Conservation (phyloP, 2,888 invertebrate genomes). For the Melieria omissa region DNA sequence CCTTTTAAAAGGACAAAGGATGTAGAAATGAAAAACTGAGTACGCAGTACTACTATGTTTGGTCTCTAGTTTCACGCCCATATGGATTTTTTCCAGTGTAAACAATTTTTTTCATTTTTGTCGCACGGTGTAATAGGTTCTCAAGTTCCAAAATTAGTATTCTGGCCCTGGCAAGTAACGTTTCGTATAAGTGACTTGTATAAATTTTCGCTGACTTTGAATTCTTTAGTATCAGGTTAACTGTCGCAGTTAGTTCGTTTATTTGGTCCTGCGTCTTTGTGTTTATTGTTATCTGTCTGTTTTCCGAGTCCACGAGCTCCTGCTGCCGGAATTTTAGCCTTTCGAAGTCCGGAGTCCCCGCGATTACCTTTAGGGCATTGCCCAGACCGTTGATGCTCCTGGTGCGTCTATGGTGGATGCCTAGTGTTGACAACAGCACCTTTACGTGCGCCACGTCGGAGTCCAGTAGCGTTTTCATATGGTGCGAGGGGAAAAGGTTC, state of each 20-base stretch:
- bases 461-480: conserved; percentile 13
- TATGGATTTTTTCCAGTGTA: too few species aligned
- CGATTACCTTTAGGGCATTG: conserved; percentile 7
- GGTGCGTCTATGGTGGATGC: conserved; percentile 7
- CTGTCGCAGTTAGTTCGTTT: background rate
- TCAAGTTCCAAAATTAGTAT: background rate
- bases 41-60: too few species aligned
- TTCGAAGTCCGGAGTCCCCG: conserved; percentile 17
- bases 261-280: conserved; percentile 7
- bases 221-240: background rate
- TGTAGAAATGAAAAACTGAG: too few species aligned
- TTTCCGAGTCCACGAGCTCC: conserved; percentile 12
- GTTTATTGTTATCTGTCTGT: conserved; percentile 13
- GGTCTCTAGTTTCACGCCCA: too few species aligned
- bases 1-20: too few species aligned
- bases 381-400: conserved; percentile 6
- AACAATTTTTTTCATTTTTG: too few species aligned
- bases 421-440: conserved; percentile 11
- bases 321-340: conserved; percentile 6
- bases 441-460: conserved; percentile 4
- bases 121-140: too few species aligned
- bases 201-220: background rate
- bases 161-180: background rate
- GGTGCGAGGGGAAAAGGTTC: background rate
- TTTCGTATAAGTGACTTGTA: background rate